These are phyloP conservation scores for Phylloscopus trochiloides DNA, from an alignment of 2,113 vertebrate genomes.

Conservation along the genomic window DNA sequence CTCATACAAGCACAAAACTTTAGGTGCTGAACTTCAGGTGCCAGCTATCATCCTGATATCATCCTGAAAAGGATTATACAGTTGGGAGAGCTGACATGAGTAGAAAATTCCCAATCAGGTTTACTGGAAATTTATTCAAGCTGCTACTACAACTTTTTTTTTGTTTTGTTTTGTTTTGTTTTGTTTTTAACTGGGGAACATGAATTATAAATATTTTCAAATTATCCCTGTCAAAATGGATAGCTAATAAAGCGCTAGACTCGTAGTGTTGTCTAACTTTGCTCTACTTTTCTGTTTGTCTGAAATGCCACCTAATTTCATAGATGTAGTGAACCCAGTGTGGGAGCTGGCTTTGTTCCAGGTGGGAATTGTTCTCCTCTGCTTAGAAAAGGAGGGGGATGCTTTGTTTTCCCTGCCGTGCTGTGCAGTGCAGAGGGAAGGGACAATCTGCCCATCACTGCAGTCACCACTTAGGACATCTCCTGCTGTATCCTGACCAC, in stretches of 20 bases:
- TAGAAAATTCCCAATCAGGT: background rate
- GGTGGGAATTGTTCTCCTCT: background rate
- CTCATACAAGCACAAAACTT: background rate
- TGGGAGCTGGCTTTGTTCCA: background rate
- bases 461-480: background rate
- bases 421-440: background rate
- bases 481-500: background rate
- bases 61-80: background rate
- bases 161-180: background rate
- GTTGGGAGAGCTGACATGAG: background rate
- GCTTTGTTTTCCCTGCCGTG: background rate
- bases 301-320: background rate
- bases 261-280: background rate
- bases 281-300: background rate
- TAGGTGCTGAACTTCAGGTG: background rate
- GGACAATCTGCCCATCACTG: background rate
- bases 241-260: background rate
- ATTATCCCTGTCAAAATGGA: background rate
- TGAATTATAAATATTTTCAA: conserved; percentile 13
- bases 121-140: background rate
- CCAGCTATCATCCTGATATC: background rate
- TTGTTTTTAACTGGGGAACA: background rate
- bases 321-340: background rate
- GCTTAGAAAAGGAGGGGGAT: background rate
- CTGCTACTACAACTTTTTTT: background rate